Evolutionary conservation across 1,140 invertebrate genomes (phyloP).

Genomic region (Heliconius nattereri): DNA sequence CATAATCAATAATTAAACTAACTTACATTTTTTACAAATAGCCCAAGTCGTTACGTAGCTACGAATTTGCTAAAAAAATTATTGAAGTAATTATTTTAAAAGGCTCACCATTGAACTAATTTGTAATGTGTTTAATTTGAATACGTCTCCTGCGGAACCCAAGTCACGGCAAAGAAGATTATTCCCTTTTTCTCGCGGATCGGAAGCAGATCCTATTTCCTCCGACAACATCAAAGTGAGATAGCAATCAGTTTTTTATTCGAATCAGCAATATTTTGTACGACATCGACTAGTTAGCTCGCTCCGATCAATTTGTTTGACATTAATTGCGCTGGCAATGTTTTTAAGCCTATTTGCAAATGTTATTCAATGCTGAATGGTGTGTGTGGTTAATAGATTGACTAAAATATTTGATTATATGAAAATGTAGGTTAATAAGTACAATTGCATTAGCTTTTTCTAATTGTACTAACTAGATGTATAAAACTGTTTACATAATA

Average conservation of each 20-base stretch:
- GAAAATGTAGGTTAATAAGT: not conserved
- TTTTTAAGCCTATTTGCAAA: slow-evolving; percentile 13
- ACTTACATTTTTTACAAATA: no score
- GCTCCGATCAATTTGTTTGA: slow-evolving; percentile 52
- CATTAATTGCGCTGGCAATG: slow-evolving; percentile 44
- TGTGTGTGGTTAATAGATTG: not conserved
- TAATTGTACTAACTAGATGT: no score
- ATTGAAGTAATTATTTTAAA: no score
- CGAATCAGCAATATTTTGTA: slow-evolving; percentile 78
- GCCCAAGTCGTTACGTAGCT: no score
- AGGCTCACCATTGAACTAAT: not conserved
- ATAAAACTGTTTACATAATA: no score
- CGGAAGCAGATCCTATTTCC: slow-evolving; percentile 79
- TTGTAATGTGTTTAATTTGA: not conserved
- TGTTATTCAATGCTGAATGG: not conserved
- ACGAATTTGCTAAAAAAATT: no score
- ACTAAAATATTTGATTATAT: slow-evolving; percentile 5
- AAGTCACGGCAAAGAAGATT: slow-evolving; percentile 67
- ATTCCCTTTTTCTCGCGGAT: slow-evolving; percentile 76
- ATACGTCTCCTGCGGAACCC: slow-evolving; percentile 47
- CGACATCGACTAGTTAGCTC: slow-evolving; percentile 66
- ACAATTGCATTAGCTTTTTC: no score
- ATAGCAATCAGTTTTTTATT: slow-evolving; percentile 78
- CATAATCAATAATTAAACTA: no score
- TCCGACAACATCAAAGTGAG: slow-evolving; percentile 79